phyloP scores from a whole-genome alignment of 2,888 invertebrate species.

The Salticus scenicus region DNA sequence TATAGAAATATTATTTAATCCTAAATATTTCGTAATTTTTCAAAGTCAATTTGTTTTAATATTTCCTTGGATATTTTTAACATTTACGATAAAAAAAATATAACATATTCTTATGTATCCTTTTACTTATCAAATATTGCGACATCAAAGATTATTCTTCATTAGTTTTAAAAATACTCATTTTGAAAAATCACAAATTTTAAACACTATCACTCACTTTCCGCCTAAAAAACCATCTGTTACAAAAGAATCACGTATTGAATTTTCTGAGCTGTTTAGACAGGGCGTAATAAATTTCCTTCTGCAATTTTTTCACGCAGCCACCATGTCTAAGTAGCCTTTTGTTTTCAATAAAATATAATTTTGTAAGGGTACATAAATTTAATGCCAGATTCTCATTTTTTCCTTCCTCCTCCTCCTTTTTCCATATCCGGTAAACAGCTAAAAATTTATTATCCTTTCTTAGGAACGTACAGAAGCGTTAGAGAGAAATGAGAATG shows the following conservation, averaged over 20 bases:
- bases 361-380: conserved; percentile 7
- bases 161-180: too few species aligned
- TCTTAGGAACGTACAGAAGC: background rate
- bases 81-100: too few species aligned
- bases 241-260: background rate
- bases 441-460: conserved; percentile 14
- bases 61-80: too few species aligned
- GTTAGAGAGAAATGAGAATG: background rate
- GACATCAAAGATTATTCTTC: too few species aligned
- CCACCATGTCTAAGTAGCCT: background rate
- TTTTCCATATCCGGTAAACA: background rate
- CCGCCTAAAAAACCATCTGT: background rate
- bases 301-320: background rate
- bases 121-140: too few species aligned
- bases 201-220: background rate
- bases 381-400: background rate
- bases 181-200: too few species aligned
- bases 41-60: too few species aligned
- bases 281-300: background rate
- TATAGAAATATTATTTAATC: too few species aligned
- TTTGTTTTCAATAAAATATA: conserved; percentile 15
- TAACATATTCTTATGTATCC: too few species aligned
- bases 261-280: background rate
- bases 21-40: too few species aligned
- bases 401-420: background rate